Conservation (phyloP, 2,797 vertebrate species). For the Mormyrops boulengeri region DNA sequence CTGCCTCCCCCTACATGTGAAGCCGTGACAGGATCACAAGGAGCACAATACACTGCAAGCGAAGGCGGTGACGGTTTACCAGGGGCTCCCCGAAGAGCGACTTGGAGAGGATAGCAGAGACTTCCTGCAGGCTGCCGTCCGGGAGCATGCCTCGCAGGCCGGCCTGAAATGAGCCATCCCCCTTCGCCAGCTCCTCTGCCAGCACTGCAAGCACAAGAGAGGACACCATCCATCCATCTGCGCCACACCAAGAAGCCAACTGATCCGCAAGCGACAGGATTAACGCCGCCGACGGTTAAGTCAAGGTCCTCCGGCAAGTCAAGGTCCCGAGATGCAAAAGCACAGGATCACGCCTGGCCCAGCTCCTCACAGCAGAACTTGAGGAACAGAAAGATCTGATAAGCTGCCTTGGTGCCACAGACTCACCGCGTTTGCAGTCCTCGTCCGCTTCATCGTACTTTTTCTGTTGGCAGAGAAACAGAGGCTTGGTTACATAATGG, state of each 20-base stretch:
- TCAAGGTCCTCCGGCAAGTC: background rate
- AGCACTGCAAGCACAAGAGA: constrained; percentile 64
- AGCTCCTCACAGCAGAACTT: background rate
- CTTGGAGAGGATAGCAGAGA: constrained; percentile 86
- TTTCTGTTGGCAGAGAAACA: constrained; percentile 69
- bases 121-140: constrained; percentile 90
- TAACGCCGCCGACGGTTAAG: background rate
- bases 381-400: background rate
- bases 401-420: background rate
- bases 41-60: background rate
- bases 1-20: background rate
- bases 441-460: constrained; percentile 99
- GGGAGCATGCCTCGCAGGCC: constrained; percentile 85
- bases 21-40: background rate
- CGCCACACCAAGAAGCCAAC: background rate
- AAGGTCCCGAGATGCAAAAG: background rate
- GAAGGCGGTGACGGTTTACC: constrained; percentile 58
- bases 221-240: background rate
- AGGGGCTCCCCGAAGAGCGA: constrained; percentile 91
- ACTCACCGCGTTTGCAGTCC: constrained; percentile 96
- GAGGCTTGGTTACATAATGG: constrained; percentile 3
- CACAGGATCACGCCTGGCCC: background rate
- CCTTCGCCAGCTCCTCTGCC: constrained; percentile 81
- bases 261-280: background rate
- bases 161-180: constrained; percentile 77